Base-by-base conservation (phyloP, 2,797 vertebrate genomes). In the Dermochelys coriacea region DNA sequence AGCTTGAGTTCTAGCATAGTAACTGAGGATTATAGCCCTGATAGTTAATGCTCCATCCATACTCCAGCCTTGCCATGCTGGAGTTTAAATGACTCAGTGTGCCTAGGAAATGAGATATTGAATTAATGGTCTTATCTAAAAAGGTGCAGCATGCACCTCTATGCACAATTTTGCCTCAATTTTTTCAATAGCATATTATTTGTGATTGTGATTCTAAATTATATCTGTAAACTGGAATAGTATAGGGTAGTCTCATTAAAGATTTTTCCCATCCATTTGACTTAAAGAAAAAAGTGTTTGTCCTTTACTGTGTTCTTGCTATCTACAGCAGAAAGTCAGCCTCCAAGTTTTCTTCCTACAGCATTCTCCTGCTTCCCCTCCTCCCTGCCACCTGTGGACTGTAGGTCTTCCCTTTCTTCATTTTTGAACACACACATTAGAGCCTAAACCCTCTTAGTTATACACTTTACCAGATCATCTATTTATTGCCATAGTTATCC, bases 401-500 rank as follows among this genome's bases (percentile, higher is more conserved):
- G 55, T 37, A 89, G 5, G 6, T 47, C 7, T 1, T 47, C 18
- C 10, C 12, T 5, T 41, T 52, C 55, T 84, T 84, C 6, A 6
- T 49, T 90, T 92, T 86, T 85, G 19, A 88, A 34, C 55, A 85
- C 52, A 64, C 54, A 41, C 9, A 54, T 49, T 45, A 23, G 59
- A 74, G 52, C 27, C 31, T 82, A 90, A 81, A 79, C 51, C 27
- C 52, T 25, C 4, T 5, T 15, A 31, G 18, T 31, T 80, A 16
- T 52, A 29, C 34, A 91, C 50, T 37, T 87, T 6, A 75, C 50
- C 37, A 41, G 74, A 47, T 29, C 37, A 77, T 68, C n/a, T 49
- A 86, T 64, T 18, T 29, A n/a, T 31, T 78, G 27, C 68, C 37
- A 3, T 50, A 50, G 57, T 91, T 80, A 57, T 37, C 51, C 25